Conservation (phyloP, 1,140 invertebrate species). For the Eupristina koningsbergeri region DNA sequence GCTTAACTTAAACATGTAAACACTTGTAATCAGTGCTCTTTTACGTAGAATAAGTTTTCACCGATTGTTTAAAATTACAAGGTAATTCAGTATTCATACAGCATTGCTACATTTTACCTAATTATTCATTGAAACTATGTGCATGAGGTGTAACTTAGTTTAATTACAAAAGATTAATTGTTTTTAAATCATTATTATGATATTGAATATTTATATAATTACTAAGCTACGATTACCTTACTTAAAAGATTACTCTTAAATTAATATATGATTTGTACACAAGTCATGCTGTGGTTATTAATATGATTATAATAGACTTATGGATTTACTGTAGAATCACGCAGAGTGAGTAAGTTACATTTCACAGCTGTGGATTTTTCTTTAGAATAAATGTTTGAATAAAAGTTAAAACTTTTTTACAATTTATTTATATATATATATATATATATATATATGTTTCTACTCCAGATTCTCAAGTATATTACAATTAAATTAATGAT, state of each 20-base stretch:
- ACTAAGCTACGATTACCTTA: neutral
- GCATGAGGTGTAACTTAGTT: neutral
- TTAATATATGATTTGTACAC: neutral
- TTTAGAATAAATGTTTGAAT: neutral
- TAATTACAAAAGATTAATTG: neutral
- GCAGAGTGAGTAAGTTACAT: neutral
- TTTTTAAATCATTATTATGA: neutral
- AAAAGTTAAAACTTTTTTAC: neutral
- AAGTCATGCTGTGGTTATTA: neutral
- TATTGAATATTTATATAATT: neutral
- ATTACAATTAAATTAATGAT: neutral
- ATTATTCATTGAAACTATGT: neutral
- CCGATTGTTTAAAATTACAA: too few relatives aligned
- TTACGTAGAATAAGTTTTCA: neutral
- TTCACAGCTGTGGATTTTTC: too few relatives aligned
- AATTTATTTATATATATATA: too few relatives aligned
- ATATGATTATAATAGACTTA: neutral
- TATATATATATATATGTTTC: neutral
- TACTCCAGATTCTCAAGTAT: neutral
- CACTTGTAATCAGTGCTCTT: too few relatives aligned
- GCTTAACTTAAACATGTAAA: neutral
- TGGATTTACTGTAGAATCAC: neutral
- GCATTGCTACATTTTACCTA: neutral
- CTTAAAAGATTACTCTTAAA: neutral
- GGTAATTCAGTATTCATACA: neutral